Conservation (phyloP, 2,113 vertebrate species). For the Ondatra zibethicus region DNA sequence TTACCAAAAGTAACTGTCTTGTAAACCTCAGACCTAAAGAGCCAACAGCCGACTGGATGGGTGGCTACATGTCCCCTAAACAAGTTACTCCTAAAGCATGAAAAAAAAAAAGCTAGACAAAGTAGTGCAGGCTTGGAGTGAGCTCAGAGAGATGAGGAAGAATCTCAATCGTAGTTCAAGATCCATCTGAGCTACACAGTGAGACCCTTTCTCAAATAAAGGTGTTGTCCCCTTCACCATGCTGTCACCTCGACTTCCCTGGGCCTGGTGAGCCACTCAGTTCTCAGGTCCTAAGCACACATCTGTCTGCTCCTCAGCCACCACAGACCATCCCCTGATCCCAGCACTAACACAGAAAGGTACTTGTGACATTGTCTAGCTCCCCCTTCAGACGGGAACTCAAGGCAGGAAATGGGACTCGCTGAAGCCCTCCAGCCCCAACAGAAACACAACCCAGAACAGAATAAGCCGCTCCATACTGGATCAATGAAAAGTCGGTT, state of each 20-base stretch:
- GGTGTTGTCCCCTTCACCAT: not conserved
- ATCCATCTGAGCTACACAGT: not conserved
- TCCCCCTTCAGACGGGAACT: not conserved
- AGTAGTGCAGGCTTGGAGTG: not conserved
- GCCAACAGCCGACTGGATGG: not conserved
- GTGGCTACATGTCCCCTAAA: not conserved
- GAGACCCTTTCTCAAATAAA: not conserved
- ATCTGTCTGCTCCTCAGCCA: no score
- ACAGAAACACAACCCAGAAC: not conserved
- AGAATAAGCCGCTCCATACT: not conserved
- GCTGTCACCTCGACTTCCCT: not conserved
- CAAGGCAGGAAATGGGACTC: not conserved
- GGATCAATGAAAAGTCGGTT: not conserved
- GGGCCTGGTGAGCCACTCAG: not conserved
- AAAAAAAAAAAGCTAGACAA: not conserved
- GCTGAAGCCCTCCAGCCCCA: not conserved
- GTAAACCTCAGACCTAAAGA: constrained; percentile 9
- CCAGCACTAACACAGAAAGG: not conserved
- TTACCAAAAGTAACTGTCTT: constrained; percentile 42
- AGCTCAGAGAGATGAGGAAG: not conserved
- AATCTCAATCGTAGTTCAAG: not conserved
- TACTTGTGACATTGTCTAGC: not conserved
- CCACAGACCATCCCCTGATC: not conserved
- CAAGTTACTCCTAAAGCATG: not conserved
- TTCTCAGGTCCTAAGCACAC: constrained; percentile 7